Base-by-base conservation (phyloP, 92 coral and sea anemone genomes). In the Micromussa lordhowensis region DNA sequence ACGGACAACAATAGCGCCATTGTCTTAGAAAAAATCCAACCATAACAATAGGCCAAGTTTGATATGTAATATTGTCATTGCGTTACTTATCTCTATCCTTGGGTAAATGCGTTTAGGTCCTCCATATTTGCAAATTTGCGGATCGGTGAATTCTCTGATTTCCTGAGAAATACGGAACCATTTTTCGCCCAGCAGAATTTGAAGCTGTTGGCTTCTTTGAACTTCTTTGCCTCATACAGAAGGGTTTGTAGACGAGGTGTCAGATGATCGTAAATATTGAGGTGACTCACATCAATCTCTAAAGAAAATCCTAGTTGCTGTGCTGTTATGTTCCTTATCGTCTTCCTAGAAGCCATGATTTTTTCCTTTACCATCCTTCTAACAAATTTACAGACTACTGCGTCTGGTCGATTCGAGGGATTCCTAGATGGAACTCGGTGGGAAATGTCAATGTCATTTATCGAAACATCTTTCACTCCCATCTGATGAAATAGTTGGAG, bases 171-270 rank as follows among this genome's bases (percentile, higher is more conserved):
- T 40, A 92, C 87, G 21, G 59, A 48, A 17, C 82, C 83, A 68
- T 85, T 82, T 54, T 83, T 88, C 34, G 88, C 82, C 92, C 95
- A 89, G 76, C 95, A 92, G 63, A 85, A 89, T 57, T 85, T 92
- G 70, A 72, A 92, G 29, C 74, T 73, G 22, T 80, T 85, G 55
- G 77, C 90, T 8, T 32, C 77, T 77, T 89, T 85, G 82, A 44
- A 85, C 44, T 69, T 75, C 92, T 89, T 89, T 59, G 90, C 92
- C 77, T 92, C 88, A 28, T 51, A 68, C 31, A 89, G 85, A 28
- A 89, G 90, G 29, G 51, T 71, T 75, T 89, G 92, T 22, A 85
- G 69, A 17, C 88, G 86, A 54, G 92, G 95, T 32, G 88, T 80
- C 30, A 89, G 83, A 49, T 92, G 92, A 80, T 92, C 84, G 61